Conservation (phyloP, 2,888 invertebrate genomes). For the Standfussiana lucernea region DNA sequence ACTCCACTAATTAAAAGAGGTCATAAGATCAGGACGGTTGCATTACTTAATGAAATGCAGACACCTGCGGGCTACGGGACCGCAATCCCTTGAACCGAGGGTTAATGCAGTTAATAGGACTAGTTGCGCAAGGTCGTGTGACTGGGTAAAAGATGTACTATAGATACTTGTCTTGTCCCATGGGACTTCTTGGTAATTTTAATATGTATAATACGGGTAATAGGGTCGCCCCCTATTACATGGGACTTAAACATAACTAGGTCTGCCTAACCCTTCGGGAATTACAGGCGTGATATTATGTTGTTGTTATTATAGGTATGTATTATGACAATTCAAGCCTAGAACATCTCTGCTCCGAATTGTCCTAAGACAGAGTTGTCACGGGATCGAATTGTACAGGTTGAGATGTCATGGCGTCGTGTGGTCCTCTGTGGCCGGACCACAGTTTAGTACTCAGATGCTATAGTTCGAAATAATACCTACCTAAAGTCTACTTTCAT, state of each 20-base stretch:
- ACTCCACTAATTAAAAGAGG: conserved; percentile 59
- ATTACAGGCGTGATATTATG: too few species aligned
- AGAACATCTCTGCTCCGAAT: not conserved
- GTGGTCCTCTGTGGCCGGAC: too few species aligned
- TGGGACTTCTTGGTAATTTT: not conserved
- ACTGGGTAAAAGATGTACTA: not conserved
- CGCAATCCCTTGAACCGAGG: conserved; percentile 68
- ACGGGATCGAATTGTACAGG: not conserved
- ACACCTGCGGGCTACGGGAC: conserved; percentile 41
- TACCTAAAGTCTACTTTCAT: too few species aligned
- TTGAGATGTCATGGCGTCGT: not conserved
- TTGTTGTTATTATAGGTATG: too few species aligned
- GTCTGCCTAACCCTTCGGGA: too few species aligned
- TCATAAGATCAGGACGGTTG: conserved; percentile 59
- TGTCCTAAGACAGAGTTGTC: not conserved
- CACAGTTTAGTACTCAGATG: too few species aligned
- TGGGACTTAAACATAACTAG: too few species aligned
- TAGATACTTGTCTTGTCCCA: not conserved
- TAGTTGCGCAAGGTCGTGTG: conserved; percentile 35
- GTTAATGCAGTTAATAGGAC: conserved; percentile 55
- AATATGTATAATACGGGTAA: too few species aligned
- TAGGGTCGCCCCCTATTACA: too few species aligned
- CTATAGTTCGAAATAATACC: too few species aligned
- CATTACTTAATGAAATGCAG: conserved; percentile 37
- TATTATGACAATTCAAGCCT: not conserved